Evolutionary conservation across 2,888 invertebrate genomes (phyloP).

Genomic region (Aspidiotus rigidus): DNA sequence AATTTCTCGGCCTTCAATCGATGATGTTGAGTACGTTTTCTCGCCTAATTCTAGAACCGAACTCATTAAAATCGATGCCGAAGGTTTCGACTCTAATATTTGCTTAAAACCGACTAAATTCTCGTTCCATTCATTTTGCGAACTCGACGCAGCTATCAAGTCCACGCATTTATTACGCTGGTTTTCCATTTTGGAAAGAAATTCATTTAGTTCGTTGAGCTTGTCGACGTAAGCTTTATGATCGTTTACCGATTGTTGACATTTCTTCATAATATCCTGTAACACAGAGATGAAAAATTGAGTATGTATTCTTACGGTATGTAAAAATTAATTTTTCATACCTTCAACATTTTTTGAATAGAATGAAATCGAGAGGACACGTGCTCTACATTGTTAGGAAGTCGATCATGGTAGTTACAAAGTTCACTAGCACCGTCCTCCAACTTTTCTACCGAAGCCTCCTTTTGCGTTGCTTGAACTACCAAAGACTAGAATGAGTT

Average conservation of each 20-base stretch:
- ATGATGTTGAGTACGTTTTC: constrained; percentile 74
- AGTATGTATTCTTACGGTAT: not conserved
- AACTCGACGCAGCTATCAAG: constrained; percentile 24
- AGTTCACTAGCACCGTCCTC: constrained; percentile 77
- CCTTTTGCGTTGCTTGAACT: constrained; percentile 68
- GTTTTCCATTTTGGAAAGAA: constrained; percentile 65
- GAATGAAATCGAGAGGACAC: constrained; percentile 83
- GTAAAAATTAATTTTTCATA: constrained; percentile 39
- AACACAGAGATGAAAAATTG: constrained; percentile 35
- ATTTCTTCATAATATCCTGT: constrained; percentile 78
- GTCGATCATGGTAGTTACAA: constrained; percentile 59
- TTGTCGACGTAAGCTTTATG: constrained; percentile 72
- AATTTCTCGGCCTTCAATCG: constrained; percentile 75
- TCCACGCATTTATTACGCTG: constrained; percentile 49
- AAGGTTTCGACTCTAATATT: constrained; percentile 63
- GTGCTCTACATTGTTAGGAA: constrained; percentile 80
- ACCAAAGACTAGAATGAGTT: constrained; percentile 55
- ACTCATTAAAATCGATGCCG: constrained; percentile 65
- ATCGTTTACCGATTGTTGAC: constrained; percentile 76
- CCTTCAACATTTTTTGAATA: constrained; percentile 74
- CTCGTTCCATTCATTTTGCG: constrained; percentile 50
- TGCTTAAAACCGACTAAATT: constrained; percentile 64
- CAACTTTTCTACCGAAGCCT: constrained; percentile 76
- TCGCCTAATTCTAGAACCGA: constrained; percentile 80
- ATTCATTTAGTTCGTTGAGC: constrained; percentile 72